phyloP scores from a whole-genome alignment of 1,140 invertebrate genomes.

The Scaptodrosophila lebanonensis region DNA sequence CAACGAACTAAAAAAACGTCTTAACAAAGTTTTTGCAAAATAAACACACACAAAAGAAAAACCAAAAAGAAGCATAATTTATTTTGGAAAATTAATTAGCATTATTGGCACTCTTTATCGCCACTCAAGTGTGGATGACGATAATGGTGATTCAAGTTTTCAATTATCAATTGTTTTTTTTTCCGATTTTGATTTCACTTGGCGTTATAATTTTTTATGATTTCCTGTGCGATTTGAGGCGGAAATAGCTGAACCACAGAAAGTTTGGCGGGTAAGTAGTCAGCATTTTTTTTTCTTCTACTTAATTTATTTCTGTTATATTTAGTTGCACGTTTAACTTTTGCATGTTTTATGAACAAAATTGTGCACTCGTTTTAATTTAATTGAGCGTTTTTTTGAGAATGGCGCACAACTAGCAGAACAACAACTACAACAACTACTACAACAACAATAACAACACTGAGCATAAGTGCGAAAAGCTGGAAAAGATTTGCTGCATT shows the following conservation, averaged over 20 bases:
- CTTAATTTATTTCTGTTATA: conserved; percentile 6
- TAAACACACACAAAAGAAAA: conserved; percentile 8
- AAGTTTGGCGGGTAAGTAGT: conserved; percentile 18
- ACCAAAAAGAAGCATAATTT: conserved; percentile 4
- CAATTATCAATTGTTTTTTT: conserved; percentile 32
- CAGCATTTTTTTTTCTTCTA: not conserved
- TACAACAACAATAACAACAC: conserved; percentile 56
- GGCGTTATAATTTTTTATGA: conserved; percentile 23
- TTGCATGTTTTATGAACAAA: conserved; percentile 46
- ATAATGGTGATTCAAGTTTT: conserved; percentile 25
- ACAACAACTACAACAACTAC: not conserved
- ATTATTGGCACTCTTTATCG: too few relatives aligned
- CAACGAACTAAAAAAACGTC: conserved; percentile 5
- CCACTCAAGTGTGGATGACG: too few relatives aligned
- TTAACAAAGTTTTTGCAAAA: conserved; percentile 1
- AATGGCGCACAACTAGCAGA: not conserved
- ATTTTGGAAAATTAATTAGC: too few relatives aligned
- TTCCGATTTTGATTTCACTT: conserved; percentile 19
- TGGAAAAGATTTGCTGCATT: conserved; percentile 2
- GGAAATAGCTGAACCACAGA: not conserved
- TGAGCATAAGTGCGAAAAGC: conserved; percentile 37
- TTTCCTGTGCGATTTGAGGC: too few relatives aligned
- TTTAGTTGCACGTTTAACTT: conserved; percentile 60
- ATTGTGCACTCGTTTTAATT: too few relatives aligned
- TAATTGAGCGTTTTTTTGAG: not conserved